Conservation (phyloP, 2,797 vertebrate genomes). For the Pangasius macronema region DNA sequence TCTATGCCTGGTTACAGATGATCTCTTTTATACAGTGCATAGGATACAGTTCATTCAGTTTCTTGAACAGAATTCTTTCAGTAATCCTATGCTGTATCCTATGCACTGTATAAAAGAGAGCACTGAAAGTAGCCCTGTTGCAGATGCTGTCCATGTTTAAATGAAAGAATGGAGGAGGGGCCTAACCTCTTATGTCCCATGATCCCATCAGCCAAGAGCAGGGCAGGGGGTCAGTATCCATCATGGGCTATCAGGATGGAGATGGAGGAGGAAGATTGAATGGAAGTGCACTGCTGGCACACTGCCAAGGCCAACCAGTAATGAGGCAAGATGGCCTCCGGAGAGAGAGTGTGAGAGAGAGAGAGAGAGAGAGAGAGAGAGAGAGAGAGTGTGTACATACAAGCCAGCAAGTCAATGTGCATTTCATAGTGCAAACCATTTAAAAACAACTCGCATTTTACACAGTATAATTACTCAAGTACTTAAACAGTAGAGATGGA, state of each 20-base stretch:
- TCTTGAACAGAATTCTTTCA: too few species aligned
- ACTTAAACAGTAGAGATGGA: conserved; percentile 19
- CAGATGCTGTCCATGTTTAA: conserved; percentile 8
- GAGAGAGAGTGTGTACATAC: conserved; percentile 6
- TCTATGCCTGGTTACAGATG: not conserved
- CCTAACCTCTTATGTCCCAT: conserved; percentile 27
- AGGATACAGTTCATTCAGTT: too few species aligned
- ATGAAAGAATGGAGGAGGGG: conserved; percentile 29
- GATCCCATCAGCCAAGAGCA: conserved; percentile 43
- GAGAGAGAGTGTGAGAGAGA: conserved; percentile 23
- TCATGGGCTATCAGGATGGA: conserved; percentile 46
- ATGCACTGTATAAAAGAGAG: not conserved
- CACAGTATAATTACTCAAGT: conserved; percentile 4
- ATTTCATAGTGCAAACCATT: conserved; percentile 14
- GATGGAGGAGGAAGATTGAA: conserved; percentile 51
- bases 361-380: conserved; percentile 21
- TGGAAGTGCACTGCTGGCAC: conserved; percentile 44
- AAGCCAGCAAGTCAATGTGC: not conserved
- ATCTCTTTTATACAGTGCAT: too few species aligned
- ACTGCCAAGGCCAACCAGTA: conserved; percentile 49
- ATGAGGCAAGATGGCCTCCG: conserved; percentile 51
- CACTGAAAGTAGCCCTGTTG: not conserved
- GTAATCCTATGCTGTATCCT: too few species aligned
- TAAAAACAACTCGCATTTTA: conserved; percentile 17
- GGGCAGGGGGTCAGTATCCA: conserved; percentile 45